Evolutionary conservation across 2,888 invertebrate species (phyloP).

Genomic region (Nephrotoma flavescens): DNA sequence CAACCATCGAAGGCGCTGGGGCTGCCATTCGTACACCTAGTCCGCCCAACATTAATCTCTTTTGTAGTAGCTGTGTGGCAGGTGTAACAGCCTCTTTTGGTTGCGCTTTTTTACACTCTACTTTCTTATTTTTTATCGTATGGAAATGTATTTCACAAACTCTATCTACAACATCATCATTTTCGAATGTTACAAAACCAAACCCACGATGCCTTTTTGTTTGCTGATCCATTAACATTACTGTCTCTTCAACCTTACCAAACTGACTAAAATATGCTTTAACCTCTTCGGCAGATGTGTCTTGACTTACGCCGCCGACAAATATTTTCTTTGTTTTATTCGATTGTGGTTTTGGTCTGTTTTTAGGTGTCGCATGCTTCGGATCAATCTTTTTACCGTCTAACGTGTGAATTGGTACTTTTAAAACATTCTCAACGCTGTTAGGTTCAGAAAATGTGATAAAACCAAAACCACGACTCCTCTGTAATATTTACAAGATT

Average conservation of each 20-base stretch:
- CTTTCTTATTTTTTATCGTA: slow-evolving; percentile 83
- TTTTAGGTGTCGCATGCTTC: slow-evolving; percentile 85
- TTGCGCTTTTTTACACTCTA: slow-evolving; percentile 83
- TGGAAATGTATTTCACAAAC: slow-evolving; percentile 91
- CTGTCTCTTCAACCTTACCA: slow-evolving; percentile 80
- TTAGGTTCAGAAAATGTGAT: slow-evolving; percentile 85
- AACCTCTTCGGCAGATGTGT: slow-evolving; percentile 81
- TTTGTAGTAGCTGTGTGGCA: slow-evolving; percentile 49
- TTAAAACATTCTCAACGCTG: slow-evolving; percentile 80
- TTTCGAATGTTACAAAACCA: slow-evolving; percentile 84
- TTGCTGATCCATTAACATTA: slow-evolving; percentile 89
- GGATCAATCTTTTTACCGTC: slow-evolving; percentile 92
- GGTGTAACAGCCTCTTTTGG: slow-evolving; percentile 77
- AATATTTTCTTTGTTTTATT: slow-evolving; percentile 87
- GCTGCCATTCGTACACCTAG: slow-evolving; percentile 51
- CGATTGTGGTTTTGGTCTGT: slow-evolving; percentile 59
- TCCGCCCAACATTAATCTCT: slow-evolving; percentile 54
- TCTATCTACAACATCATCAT: slow-evolving; percentile 79
- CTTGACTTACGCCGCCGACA: slow-evolving; percentile 83
- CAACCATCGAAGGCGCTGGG: slow-evolving; percentile 32
- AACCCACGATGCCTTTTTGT: slow-evolving; percentile 83
- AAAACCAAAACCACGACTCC: slow-evolving; percentile 85
- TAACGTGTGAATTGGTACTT: slow-evolving; percentile 77
- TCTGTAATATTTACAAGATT: slow-evolving; percentile 42
- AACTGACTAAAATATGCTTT: slow-evolving; percentile 82